A percentile compares a stretch with the other conserved stretches of the same genome.
These are phyloP conservation scores for Oryzias melastigma DNA, from an alignment of 2,113 vertebrate species.

Conservation along the genomic window DNA sequence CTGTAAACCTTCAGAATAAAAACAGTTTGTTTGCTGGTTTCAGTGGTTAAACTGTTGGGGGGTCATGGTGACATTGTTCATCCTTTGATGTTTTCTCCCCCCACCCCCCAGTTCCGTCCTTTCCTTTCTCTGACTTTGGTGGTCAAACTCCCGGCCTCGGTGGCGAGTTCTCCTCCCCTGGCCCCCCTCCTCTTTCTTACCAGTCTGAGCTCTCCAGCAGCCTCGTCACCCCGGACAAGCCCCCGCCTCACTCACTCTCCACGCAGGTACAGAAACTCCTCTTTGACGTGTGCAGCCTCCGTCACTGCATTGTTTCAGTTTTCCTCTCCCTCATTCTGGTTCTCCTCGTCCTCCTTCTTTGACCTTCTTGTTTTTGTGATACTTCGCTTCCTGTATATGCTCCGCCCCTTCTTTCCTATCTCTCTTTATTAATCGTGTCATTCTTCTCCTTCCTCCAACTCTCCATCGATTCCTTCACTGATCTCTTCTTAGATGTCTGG, in stretches of 20 bases:
- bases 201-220: constrained; percentile 82
- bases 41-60: not conserved
- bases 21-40: too few relatives aligned
- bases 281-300: too few relatives aligned
- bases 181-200: constrained; percentile 71
- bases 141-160: constrained; percentile 77
- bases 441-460: too few relatives aligned
- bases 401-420: too few relatives aligned
- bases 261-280: constrained; percentile 73
- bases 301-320: not conserved
- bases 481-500: constrained; percentile 73
- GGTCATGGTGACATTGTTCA: not conserved
- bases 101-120: constrained; percentile 77
- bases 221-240: constrained; percentile 79
- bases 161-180: constrained; percentile 78
- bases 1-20: too few relatives aligned
- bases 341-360: not conserved
- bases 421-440: not conserved
- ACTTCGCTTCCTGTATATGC: not conserved
- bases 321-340: not conserved
- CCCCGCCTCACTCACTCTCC: constrained; percentile 73
- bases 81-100: constrained; percentile 1
- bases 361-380: not conserved
- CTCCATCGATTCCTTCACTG: too few relatives aligned
- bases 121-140: constrained; percentile 83